Evolutionary conservation across 1,140 invertebrate genomes (phyloP).

Genomic region (Bilobella aurantiaca): DNA sequence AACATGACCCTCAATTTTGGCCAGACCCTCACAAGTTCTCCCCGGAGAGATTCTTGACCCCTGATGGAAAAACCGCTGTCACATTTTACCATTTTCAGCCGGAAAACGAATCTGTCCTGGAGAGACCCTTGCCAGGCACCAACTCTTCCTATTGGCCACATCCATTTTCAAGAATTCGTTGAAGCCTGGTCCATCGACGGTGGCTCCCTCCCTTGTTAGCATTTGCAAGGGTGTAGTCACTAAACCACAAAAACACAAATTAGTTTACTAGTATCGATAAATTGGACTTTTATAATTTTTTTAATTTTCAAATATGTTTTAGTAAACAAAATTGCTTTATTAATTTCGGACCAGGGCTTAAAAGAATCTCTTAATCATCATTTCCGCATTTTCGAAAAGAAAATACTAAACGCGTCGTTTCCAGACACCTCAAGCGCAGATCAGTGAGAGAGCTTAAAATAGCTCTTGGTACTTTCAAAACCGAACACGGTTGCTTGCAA

Average conservation of each 20-base stretch:
- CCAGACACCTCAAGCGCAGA: no score
- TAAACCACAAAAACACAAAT: not conserved
- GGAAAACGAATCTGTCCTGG: conserved; percentile 24
- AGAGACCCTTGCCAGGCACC: conserved; percentile 21
- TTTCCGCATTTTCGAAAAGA: no score
- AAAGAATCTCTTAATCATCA: no score
- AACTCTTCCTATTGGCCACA: conserved; percentile 22
- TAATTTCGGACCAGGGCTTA: no score
- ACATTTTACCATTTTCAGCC: conserved; percentile 12
- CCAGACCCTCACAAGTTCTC: conserved; percentile 15
- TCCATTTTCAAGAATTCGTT: conserved; percentile 21
- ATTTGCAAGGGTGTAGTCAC: not conserved
- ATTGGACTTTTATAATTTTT: no score
- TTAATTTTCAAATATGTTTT: no score
- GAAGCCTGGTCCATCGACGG: conserved; percentile 7
- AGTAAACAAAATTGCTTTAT: no score
- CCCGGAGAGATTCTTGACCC: conserved; percentile 33
- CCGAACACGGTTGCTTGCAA: no score
- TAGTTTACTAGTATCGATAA: no score
- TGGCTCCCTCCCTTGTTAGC: not conserved
- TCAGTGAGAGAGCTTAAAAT: no score
- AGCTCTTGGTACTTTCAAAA: no score
- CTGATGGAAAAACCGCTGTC: not conserved
- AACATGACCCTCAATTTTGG: conserved; percentile 8
- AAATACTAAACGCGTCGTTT: no score